phyloP scores from a whole-genome alignment of 1,140 invertebrate genomes.

The Drosophila auraria region DNA sequence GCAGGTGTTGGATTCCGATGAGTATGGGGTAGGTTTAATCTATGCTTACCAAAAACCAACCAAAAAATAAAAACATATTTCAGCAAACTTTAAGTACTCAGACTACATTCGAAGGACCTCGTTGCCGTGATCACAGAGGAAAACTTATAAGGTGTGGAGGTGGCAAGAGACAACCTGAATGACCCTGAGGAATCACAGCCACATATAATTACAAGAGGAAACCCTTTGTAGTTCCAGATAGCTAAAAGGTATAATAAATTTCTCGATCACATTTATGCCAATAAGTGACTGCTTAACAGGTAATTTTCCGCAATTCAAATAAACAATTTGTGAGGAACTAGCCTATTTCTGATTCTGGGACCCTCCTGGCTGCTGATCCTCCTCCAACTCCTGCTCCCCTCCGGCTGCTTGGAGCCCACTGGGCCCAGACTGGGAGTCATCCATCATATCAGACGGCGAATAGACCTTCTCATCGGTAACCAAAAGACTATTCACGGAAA shows the following conservation, averaged over 20 bases:
- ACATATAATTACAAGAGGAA: too few species aligned
- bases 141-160: too few species aligned
- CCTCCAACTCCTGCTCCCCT: not conserved
- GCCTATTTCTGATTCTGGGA: not conserved
- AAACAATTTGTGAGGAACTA: not conserved
- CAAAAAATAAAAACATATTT: too few species aligned
- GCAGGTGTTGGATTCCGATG: not conserved
- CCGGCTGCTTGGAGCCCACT: constrained; percentile 16
- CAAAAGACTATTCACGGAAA: constrained; percentile 47
- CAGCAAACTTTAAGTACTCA: too few species aligned
- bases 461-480: constrained; percentile 46
- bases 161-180: too few species aligned
- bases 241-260: too few species aligned
- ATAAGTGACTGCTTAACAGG: not conserved
- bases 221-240: too few species aligned
- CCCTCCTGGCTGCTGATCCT: not conserved
- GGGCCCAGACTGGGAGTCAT: not conserved
- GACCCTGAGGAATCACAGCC: not conserved
- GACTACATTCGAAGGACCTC: too few species aligned
- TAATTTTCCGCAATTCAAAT: not conserved
- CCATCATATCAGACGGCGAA: not conserved
- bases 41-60: too few species aligned
- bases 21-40: not conserved
- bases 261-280: not conserved
- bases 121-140: too few species aligned